phyloP scores from a whole-genome alignment of 2,797 vertebrate species.

The Poecile montanus region DNA sequence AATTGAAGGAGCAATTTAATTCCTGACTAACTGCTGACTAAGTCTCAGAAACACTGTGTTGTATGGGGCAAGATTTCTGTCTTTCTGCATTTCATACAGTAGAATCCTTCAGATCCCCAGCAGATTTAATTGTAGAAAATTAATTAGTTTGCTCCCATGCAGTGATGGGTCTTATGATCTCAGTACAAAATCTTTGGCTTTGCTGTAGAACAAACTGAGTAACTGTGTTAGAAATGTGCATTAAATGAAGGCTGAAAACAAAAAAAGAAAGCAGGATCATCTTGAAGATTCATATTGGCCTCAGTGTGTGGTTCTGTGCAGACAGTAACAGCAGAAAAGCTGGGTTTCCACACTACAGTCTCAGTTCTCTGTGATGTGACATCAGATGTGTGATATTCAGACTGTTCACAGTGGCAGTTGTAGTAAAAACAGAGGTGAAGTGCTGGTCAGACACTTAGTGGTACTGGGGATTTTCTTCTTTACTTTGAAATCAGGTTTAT shows the following conservation, averaged over 20 bases:
- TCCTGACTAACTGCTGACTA: not conserved
- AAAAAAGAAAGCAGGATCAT: not conserved
- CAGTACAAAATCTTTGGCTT: not conserved
- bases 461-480: not conserved
- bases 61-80: not conserved
- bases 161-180: not conserved
- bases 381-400: not conserved
- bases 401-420: not conserved
- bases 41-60: not conserved
- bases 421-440: not conserved
- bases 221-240: not conserved
- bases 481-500: not conserved
- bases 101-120: not conserved
- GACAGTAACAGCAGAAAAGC: not conserved
- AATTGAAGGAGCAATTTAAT: not conserved
- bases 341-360: not conserved
- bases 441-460: not conserved
- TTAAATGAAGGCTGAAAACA: not conserved
- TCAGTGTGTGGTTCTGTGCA: not conserved
- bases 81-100: not conserved
- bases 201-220: not conserved
- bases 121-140: not conserved
- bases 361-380: not conserved
- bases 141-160: not conserved
- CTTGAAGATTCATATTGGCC: not conserved